Conservation (phyloP, 2,113 vertebrate species). For the Clarias magur region DNA sequence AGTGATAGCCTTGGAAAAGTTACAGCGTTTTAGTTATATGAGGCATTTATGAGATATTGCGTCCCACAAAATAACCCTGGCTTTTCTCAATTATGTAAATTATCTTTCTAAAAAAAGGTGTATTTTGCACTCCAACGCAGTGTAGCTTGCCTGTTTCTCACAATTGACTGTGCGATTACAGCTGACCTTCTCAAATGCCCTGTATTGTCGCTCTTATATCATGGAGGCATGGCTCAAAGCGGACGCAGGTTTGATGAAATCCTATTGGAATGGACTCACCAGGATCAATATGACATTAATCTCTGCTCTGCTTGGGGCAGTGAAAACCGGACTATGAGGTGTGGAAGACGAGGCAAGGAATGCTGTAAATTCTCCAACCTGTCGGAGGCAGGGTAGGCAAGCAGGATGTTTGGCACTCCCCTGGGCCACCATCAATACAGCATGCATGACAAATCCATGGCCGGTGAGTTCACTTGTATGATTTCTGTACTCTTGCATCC, state of each 20-base stretch:
- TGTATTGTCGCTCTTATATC: constrained; percentile 37
- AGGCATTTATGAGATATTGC: background rate
- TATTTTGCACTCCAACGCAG: background rate
- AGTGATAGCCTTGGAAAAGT: background rate
- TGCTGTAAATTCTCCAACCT: constrained; percentile 60
- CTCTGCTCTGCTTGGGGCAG: constrained; percentile 63
- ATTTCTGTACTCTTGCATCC: constrained; percentile 23
- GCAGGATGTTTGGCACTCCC: constrained; percentile 53
- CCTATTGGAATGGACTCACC: constrained; percentile 71
- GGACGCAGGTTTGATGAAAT: constrained; percentile 70
- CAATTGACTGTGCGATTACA: background rate
- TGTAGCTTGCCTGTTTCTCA: constrained; percentile 1
- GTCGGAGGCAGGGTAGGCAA: constrained; percentile 48
- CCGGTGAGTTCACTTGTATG: constrained; percentile 19
- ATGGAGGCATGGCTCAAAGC: constrained; percentile 42
- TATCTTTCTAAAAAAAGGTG: background rate
- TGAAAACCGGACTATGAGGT: constrained; percentile 46
- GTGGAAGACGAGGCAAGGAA: constrained; percentile 50
- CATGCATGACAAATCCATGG: constrained; percentile 20
- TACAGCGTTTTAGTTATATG: background rate
- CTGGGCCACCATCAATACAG: constrained; percentile 29
- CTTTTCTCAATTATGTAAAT: background rate
- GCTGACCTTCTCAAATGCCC: constrained; percentile 5
- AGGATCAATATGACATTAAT: constrained; percentile 74
- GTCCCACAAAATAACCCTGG: background rate